Percentiles rank a stretch among this genome's conserved stretches.
Conservation (phyloP, 2,888 invertebrate species). For the Lithophane leautieri region DNA sequence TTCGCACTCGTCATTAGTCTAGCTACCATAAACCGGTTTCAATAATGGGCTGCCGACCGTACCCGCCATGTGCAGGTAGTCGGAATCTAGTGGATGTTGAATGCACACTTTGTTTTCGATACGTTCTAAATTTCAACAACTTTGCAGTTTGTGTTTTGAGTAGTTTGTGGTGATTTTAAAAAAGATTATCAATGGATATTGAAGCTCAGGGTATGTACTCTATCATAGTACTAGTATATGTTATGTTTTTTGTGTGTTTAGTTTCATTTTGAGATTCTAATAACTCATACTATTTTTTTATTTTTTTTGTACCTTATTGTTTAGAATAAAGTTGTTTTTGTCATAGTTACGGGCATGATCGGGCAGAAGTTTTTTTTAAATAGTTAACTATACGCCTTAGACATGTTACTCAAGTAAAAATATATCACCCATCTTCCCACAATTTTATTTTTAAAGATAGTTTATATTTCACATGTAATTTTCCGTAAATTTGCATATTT, state of each 20-base stretch:
- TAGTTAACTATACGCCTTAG: neutral
- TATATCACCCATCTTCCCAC: too few relatives aligned
- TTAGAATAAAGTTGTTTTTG: neutral
- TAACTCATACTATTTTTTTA: neutral
- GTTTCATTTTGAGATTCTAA: neutral
- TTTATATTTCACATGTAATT: too few relatives aligned
- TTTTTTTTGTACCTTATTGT: neutral
- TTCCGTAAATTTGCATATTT: too few relatives aligned
- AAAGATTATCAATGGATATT: neutral
- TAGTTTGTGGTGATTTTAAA: neutral
- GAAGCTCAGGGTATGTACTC: too few relatives aligned
- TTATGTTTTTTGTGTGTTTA: neutral
- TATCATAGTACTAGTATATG: neutral
- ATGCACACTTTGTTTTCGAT: slow-evolving; percentile 1
- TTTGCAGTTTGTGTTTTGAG: slow-evolving; percentile 2
- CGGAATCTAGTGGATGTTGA: neutral
- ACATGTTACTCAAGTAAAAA: neutral
- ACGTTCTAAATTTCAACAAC: neutral
- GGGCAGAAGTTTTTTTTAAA: too few relatives aligned
- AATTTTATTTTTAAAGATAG: too few relatives aligned
- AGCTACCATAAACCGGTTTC: neutral
- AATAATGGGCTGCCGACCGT: neutral
- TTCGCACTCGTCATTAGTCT: neutral
- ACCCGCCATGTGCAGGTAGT: neutral
- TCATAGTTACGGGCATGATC: too few relatives aligned